Evolutionary conservation across 2,113 vertebrate genomes (phyloP).

Genomic region (Chascanopsetta lugubris): DNA sequence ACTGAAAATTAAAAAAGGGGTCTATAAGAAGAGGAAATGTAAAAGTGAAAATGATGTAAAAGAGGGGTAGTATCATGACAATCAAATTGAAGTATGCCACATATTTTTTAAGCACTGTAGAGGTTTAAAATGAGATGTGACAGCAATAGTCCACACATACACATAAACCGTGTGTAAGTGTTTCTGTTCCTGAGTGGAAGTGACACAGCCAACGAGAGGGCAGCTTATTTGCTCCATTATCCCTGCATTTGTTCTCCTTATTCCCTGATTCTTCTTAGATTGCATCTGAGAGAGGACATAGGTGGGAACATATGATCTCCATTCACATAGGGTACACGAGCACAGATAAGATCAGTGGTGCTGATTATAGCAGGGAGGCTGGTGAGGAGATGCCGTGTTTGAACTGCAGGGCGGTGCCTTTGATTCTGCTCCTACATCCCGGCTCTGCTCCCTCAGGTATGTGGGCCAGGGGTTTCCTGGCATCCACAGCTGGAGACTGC

Average conservation of each 20-base stretch:
- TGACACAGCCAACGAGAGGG: neutral
- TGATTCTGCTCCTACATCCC: conserved; percentile 59
- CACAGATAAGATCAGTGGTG: conserved; percentile 1
- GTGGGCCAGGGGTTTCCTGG: conserved; percentile 62
- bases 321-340: neutral
- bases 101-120: no score
- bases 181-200: neutral
- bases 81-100: no score
- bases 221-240: neutral
- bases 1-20: no score
- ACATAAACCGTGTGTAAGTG: neutral
- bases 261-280: neutral
- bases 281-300: neutral
- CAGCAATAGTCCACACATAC: neutral
- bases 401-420: conserved; percentile 23
- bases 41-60: no score
- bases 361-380: conserved; percentile 23
- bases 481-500: conserved; percentile 55
- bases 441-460: conserved; percentile 61
- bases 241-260: neutral
- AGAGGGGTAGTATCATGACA: no score
- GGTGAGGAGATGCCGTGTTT: conserved; percentile 23
- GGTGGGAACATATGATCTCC: neutral
- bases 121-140: no score
- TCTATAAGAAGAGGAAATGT: no score